Evolutionary conservation across 2,888 invertebrate species (phyloP), one percentile per base, ranked within the genome.

Genomic region (Apamea anceps): DNA sequence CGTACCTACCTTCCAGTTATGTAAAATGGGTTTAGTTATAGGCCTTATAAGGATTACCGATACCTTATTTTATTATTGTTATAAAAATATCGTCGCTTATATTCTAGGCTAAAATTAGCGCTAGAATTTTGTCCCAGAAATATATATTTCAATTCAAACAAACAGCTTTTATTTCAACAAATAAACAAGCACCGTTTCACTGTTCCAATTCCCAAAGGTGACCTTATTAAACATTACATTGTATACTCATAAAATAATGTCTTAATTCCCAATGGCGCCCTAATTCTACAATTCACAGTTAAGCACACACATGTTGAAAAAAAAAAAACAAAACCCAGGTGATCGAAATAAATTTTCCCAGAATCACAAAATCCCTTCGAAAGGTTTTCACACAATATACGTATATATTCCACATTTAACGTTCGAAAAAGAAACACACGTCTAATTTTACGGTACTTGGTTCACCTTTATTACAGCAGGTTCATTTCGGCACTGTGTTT

Each of bases 381-480:
- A 68, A 68, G 60, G 67, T 86, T 76, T 86, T 79, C 72, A 77
- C 79, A 84, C 76, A 67, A 62, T 73, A 78, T 75, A 60, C 42
- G 54, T 67, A 75, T 73, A 84, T 81, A 81, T 76, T 70, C 72
- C 32, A 65, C 73, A 88, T 87, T 84, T 82, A 86, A 79, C 65
- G 82, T 81, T 70, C 71, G 74, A 63, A 73, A 85, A 88, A 86
- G 84, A 83, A 87, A 88, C 77, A 80, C 75, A 80, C 77, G 80
- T 81, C 76, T 87, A 88, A 88, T 85, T 88, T 89, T 84, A 89
- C 81, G 86, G 81, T 82, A 62, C 75, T 54, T 62, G 80, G 78
- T 81, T 82, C 60, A 81, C 85, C 77, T 89, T 88, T 89, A 88
- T 88, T 85, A 74, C 85, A 76, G 45, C 37, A 37, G 66, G 72